Base-by-base conservation (phyloP, 2,888 invertebrate genomes). In the Trissolcus japonicus region DNA sequence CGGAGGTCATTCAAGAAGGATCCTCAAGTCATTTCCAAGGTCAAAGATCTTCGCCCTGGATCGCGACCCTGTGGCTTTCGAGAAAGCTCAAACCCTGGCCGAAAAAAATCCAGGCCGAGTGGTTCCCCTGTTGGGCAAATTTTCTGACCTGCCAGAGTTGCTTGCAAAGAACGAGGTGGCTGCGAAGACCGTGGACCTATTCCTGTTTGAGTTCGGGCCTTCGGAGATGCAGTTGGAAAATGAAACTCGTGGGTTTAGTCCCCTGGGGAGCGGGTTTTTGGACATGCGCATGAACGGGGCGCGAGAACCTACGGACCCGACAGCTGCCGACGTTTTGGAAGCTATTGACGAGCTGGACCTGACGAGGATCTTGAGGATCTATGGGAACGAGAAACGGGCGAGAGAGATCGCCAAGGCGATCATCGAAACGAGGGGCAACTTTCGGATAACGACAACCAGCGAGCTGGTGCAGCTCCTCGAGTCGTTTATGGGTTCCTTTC, bases 261-360 rank as follows among this genome's bases (percentile, higher is more conserved):
- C 98, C 0, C 94, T 93, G 56, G 93, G 93, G 87, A 93, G 98
- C 90, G 98, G 97, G 0, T 95, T 95, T 3, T 90, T 98, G 65
- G 98, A 98, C 85, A 98, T 98, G 98, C 91, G 98, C 86, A 98
- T 98, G 98, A 96, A 97, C 90, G 93, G 94, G 0, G 90, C 91
- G 6, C 90, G 94, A 83, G 93, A 90, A 83, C 92, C 93, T 0
- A 91, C 93, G 73, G 92, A 93, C 83, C 93, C 95, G 6, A 96
- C 96, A 40, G 98, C 96, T 2, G 94, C 95, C 48, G 96, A 98
- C 89, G 94, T 98, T 2, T 90, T 98, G 59, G 95, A 95, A 9
- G 92, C 92, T 62, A 93, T 95, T 0, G 93, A 93, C 79, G 97
- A 97, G 89, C 90, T 91, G 53, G 95, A 96, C 87, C 90, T 98